phyloP scores from a whole-genome alignment of 2,113 vertebrate genomes.

The Heterotis niloticus region DNA sequence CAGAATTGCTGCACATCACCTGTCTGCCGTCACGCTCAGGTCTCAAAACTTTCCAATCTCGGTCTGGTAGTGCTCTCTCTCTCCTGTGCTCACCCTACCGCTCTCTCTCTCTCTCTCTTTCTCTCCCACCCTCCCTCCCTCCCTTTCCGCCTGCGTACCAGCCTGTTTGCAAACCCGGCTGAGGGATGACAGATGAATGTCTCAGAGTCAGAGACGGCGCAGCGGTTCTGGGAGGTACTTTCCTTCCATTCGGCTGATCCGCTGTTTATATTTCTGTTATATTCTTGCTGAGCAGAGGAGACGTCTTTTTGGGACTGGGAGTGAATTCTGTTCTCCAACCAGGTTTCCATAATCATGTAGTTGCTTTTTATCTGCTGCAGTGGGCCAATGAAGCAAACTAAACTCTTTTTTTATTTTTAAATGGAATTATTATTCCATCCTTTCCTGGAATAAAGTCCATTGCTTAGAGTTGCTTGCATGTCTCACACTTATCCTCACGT shows the following conservation, averaged over 20 bases:
- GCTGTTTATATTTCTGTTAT: constrained; percentile 62
- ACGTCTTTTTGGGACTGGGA: not conserved
- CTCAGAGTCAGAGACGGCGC: constrained; percentile 59
- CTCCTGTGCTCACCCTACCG: constrained; percentile 21
- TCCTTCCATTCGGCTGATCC: constrained; percentile 55
- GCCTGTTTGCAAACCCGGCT: constrained; percentile 47
- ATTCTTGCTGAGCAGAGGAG: constrained; percentile 39
- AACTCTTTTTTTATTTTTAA: too few species aligned
- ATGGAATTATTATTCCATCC: too few species aligned
- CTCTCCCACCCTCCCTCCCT: not conserved
- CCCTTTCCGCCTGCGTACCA: constrained; percentile 33
- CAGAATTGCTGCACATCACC: constrained; percentile 50
- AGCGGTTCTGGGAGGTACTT: constrained; percentile 66
- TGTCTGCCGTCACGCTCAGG: constrained; percentile 44
- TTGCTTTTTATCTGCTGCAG: not conserved
- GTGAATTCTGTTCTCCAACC: not conserved
- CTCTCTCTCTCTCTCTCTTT: constrained; percentile 18
- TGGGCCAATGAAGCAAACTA: too few species aligned
- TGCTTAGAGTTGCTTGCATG: too few species aligned
- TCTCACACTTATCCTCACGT: too few species aligned
- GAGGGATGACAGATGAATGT: constrained; percentile 61
- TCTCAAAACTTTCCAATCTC: constrained; percentile 51
- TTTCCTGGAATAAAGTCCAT: too few species aligned
- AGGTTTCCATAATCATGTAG: not conserved
- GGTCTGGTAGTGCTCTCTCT: not conserved